Conservation (phyloP, 2,888 invertebrate genomes). For the Drosophila maculinotata region DNA sequence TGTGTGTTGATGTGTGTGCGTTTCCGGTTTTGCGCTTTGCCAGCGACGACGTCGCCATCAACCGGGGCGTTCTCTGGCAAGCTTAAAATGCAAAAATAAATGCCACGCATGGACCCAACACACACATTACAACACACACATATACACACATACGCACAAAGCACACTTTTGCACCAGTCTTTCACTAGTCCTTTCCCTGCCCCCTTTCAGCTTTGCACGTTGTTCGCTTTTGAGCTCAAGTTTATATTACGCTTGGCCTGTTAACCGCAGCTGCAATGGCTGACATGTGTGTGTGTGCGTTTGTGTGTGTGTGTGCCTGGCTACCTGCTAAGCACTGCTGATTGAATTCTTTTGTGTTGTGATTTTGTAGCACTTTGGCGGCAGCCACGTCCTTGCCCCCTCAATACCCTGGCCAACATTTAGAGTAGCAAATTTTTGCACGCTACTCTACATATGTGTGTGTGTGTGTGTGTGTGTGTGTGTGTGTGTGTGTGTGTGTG, state of each 20-base stretch:
- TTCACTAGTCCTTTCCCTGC: background rate
- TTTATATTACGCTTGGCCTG: constrained; percentile 81
- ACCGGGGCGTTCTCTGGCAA: constrained; percentile 61
- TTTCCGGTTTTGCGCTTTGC: constrained; percentile 72
- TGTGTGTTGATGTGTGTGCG: constrained; percentile 47
- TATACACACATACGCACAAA: constrained; percentile 9
- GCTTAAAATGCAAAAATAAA: constrained; percentile 81
- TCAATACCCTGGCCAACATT: constrained; percentile 60
- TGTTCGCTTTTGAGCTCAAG: constrained; percentile 74
- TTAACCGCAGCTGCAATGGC: constrained; percentile 72
- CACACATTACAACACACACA: constrained; percentile 29
- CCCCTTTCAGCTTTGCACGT: constrained; percentile 9
- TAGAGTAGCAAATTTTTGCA: constrained; percentile 73
- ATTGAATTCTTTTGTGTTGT: constrained; percentile 79
- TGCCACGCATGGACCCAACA: constrained; percentile 64
- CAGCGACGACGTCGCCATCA: constrained; percentile 54
- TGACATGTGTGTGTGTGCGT: constrained; percentile 23
- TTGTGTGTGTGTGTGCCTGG: constrained; percentile 27
- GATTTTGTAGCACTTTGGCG: constrained; percentile 77
- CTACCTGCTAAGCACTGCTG: constrained; percentile 76
- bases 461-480: constrained; percentile 11
- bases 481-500: constrained; percentile 22
- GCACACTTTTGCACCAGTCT: constrained; percentile 29
- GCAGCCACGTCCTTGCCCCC: constrained; percentile 32
- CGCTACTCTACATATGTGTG: constrained; percentile 27